Evolutionary conservation across 2,797 vertebrate genomes (phyloP).

Genomic region (Helostoma temminkii): DNA sequence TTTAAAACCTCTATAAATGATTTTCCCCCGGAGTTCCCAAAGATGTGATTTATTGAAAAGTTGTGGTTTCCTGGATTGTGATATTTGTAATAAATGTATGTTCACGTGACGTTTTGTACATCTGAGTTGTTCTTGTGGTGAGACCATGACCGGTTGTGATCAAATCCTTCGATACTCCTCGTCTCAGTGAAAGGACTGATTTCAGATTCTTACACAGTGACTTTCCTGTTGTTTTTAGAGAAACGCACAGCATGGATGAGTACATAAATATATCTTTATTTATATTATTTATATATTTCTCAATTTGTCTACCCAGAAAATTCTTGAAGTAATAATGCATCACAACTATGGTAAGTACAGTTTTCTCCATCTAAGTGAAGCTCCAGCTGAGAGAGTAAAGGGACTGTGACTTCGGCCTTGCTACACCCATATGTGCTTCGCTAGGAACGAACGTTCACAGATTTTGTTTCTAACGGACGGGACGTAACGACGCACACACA

Average conservation of each 20-base stretch:
- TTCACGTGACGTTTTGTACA: constrained; percentile 64
- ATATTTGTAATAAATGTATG: constrained; percentile 88
- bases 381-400: too few species aligned
- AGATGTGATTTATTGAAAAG: constrained; percentile 81
- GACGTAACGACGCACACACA: constrained; percentile 12
- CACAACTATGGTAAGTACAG: neutral
- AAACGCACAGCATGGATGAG: neutral
- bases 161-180: neutral
- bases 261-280: neutral
- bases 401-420: too few species aligned
- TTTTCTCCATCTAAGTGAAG: neutral
- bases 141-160: neutral
- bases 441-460: constrained; percentile 30
- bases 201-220: neutral
- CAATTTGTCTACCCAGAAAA: neutral
- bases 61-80: constrained; percentile 83
- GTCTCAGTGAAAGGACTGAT: neutral
- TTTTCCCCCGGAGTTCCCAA: constrained; percentile 77
- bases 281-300: too few species aligned
- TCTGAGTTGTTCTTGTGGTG: neutral
- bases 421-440: neutral
- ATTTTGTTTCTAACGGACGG: constrained; percentile 40
- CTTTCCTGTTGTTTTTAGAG: neutral
- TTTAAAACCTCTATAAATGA: constrained; percentile 71
- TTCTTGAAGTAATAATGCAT: neutral